phyloP scores from a whole-genome alignment of 1,140 invertebrate species.

The Pseudomyrmex sp. region DNA sequence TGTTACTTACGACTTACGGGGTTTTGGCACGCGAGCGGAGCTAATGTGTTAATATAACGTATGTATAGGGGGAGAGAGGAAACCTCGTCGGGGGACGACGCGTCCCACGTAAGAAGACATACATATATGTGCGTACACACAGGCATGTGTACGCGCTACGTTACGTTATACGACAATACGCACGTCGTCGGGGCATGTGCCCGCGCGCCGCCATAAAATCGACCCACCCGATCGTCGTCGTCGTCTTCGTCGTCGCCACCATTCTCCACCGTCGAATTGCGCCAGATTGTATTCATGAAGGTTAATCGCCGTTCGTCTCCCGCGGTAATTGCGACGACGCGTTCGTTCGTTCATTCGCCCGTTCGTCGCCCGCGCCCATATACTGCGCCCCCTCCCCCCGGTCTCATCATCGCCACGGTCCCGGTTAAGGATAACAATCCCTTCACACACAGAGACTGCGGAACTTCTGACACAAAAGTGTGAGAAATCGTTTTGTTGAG shows the following conservation, averaged over 20 bases:
- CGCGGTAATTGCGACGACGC: constrained; percentile 42
- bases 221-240: constrained; percentile 65
- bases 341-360: constrained; percentile 9
- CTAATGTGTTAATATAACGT: constrained; percentile 84
- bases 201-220: constrained; percentile 72
- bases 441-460: not conserved
- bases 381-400: too few species aligned
- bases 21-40: constrained; percentile 81
- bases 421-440: not conserved
- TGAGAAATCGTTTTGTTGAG: too few species aligned
- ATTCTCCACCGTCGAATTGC: constrained; percentile 48
- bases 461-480: not conserved
- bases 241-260: constrained; percentile 31
- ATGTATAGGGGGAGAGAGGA: constrained; percentile 66
- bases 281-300: constrained; percentile 60
- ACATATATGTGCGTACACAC: constrained; percentile 64
- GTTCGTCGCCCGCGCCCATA: not conserved
- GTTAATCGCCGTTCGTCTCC: constrained; percentile 57
- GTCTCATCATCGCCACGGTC: not conserved
- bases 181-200: constrained; percentile 10
- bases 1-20: constrained; percentile 82
- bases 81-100: constrained; percentile 54
- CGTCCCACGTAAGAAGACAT: constrained; percentile 68
- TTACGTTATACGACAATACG: too few species aligned
- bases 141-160: constrained; percentile 55